Evolutionary conservation across 2,888 invertebrate genomes (phyloP).

Genomic region (Chalcis sispes): DNA sequence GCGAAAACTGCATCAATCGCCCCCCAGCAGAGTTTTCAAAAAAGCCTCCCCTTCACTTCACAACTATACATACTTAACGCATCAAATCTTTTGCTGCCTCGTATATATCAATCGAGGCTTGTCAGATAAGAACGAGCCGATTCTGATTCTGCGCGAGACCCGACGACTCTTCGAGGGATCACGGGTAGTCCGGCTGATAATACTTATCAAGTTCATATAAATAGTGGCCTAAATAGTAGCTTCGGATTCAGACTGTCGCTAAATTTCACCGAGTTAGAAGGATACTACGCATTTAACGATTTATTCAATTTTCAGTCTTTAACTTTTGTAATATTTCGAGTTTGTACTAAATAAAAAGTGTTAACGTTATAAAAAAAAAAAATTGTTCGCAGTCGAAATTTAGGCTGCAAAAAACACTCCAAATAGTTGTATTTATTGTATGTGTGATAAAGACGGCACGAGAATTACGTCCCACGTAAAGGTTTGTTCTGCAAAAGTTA

Average conservation of each 20-base stretch:
- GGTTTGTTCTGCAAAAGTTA: slow-evolving; percentile 64
- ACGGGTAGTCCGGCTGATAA: slow-evolving; percentile 69
- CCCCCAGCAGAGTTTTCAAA: slow-evolving; percentile 34
- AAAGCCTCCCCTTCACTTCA: not conserved
- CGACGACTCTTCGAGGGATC: slow-evolving; percentile 63
- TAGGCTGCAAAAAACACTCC: slow-evolving; percentile 45
- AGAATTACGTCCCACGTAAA: slow-evolving; percentile 81
- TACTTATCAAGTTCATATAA: slow-evolving; percentile 72
- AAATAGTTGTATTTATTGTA: slow-evolving; percentile 61
- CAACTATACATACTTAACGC: not conserved
- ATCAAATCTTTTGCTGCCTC: slow-evolving; percentile 27
- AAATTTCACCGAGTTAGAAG: slow-evolving; percentile 58
- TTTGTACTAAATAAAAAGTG: not conserved
- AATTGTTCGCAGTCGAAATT: slow-evolving; percentile 29
- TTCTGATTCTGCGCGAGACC: slow-evolving; percentile 35
- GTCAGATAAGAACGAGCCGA: slow-evolving; percentile 66
- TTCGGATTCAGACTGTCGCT: slow-evolving; percentile 67
- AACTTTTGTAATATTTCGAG: not conserved
- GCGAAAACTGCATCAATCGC: slow-evolving; percentile 13
- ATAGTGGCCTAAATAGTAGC: slow-evolving; percentile 69
- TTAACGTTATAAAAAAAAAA: not conserved
- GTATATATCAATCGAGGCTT: slow-evolving; percentile 66
- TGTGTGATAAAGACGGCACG: slow-evolving; percentile 77
- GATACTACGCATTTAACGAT: slow-evolving; percentile 7
- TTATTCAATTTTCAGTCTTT: not conserved